These are phyloP conservation scores for Rhingia rostrata DNA, from an alignment of 2,888 invertebrate species.

Conservation along the genomic window DNA sequence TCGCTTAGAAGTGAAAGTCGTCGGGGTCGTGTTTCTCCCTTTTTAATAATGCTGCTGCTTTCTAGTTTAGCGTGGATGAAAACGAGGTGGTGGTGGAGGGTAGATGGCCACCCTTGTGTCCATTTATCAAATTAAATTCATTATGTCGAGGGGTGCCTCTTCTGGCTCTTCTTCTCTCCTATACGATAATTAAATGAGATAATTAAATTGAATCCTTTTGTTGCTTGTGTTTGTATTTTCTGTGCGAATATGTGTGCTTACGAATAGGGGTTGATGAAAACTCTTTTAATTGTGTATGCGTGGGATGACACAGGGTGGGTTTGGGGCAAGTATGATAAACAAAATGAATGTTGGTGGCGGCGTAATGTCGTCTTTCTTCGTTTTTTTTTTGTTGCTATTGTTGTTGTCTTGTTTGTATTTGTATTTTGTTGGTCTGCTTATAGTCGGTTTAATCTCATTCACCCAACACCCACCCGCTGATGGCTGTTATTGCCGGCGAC, in stretches of 20 bases:
- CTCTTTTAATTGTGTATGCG: conserved; percentile 69
- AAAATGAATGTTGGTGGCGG: conserved; percentile 54
- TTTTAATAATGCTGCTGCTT: conserved; percentile 25
- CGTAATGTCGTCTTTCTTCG: conserved; percentile 63
- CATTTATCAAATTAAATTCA: conserved; percentile 78
- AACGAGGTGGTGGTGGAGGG: conserved; percentile 30
- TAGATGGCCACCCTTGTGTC: conserved; percentile 75
- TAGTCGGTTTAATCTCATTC: conserved; percentile 63
- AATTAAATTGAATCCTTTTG: conserved; percentile 77
- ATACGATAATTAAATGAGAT: conserved; percentile 76
- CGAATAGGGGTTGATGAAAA: conserved; percentile 52
- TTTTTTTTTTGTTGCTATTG: background rate
- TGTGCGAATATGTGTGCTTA: background rate
- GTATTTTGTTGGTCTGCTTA: conserved; percentile 31
- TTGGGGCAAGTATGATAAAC: conserved; percentile 31
- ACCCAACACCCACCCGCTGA: conserved; percentile 10
- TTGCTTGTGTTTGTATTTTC: conserved; percentile 54
- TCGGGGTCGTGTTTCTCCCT: conserved; percentile 28
- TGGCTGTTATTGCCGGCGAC: background rate
- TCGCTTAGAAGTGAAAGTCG: conserved; percentile 45
- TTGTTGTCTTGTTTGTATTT: too few relatives aligned
- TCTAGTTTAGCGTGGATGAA: conserved; percentile 22
- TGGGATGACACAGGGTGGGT: conserved; percentile 11
- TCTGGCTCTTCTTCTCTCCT: conserved; percentile 58
- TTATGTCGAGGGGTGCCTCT: conserved; percentile 74